phyloP scores from a whole-genome alignment of 2,888 invertebrate species.

The Pristionchus exspectatus region DNA sequence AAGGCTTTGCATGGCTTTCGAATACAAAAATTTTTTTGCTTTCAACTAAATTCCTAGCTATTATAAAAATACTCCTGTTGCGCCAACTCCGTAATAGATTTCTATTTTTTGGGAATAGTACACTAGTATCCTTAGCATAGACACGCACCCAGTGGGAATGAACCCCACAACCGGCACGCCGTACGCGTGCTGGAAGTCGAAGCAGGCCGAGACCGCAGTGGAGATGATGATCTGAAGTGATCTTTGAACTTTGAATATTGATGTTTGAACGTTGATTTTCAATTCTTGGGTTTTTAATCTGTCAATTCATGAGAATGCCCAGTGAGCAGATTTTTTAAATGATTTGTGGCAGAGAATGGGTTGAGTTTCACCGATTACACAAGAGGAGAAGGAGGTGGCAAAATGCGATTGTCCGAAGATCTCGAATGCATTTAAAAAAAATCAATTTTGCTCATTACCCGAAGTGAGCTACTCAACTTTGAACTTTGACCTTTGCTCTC shows the following conservation, averaged over 20 bases:
- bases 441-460: too few species aligned
- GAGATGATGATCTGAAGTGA: conserved; percentile 79
- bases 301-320: background rate
- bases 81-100: too few species aligned
- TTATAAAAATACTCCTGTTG: too few species aligned
- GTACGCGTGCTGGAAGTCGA: conserved; percentile 75
- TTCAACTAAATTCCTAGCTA: too few species aligned
- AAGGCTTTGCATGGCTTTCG: too few species aligned
- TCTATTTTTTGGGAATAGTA: too few species aligned
- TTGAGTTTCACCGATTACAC: background rate
- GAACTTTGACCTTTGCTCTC: too few species aligned
- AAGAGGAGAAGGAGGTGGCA: background rate
- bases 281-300: background rate
- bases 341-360: conserved; percentile 9
- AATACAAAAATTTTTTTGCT: too few species aligned
- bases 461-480: too few species aligned
- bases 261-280: background rate
- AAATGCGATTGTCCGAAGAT: too few species aligned
- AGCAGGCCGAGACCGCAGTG: conserved; percentile 78
- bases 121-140: too few species aligned
- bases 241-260: background rate
- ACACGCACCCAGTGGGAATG: conserved; percentile 79
- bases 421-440: too few species aligned
- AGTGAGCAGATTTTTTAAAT: background rate
- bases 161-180: conserved; percentile 79